phyloP scores from a whole-genome alignment of 2,113 vertebrate genomes.

The Labeo catla region DNA sequence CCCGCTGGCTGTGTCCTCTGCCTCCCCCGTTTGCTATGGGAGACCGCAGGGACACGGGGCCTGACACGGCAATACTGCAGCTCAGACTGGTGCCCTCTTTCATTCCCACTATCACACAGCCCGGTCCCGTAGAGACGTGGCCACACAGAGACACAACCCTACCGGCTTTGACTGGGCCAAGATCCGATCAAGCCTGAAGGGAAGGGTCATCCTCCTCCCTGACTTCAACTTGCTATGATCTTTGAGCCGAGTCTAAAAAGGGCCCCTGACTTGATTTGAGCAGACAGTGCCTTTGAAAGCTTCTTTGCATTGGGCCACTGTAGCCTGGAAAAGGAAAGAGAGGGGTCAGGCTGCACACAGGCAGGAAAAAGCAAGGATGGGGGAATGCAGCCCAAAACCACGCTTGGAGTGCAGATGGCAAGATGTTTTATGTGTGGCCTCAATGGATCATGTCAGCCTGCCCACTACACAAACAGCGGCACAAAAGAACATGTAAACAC shows the following conservation, averaged over 20 bases:
- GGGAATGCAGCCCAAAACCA: slow-evolving; percentile 68
- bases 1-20: slow-evolving; percentile 75
- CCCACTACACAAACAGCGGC: slow-evolving; percentile 71
- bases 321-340: slow-evolving; percentile 73
- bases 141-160: slow-evolving; percentile 75
- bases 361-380: slow-evolving; percentile 63
- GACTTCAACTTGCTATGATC: slow-evolving; percentile 80
- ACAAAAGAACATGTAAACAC: slow-evolving; percentile 59
- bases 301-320: slow-evolving; percentile 78
- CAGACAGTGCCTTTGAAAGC: slow-evolving; percentile 80
- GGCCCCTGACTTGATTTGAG: slow-evolving; percentile 77
- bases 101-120: slow-evolving; percentile 76
- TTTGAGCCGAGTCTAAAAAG: slow-evolving; percentile 78
- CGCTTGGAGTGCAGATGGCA: slow-evolving; percentile 79
- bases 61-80: slow-evolving; percentile 78
- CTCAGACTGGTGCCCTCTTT: slow-evolving; percentile 76
- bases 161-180: slow-evolving; percentile 79
- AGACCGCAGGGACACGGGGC: slow-evolving; percentile 76
- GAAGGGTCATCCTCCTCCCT: slow-evolving; percentile 77
- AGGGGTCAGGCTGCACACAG: slow-evolving; percentile 74
- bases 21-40: slow-evolving; percentile 69
- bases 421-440: slow-evolving; percentile 77
- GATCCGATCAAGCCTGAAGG: slow-evolving; percentile 79
- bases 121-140: slow-evolving; percentile 74
- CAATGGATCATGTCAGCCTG: slow-evolving; percentile 76